phyloP scores from a whole-genome alignment of 1,140 invertebrate species.

The Danaus plexippus region DNA sequence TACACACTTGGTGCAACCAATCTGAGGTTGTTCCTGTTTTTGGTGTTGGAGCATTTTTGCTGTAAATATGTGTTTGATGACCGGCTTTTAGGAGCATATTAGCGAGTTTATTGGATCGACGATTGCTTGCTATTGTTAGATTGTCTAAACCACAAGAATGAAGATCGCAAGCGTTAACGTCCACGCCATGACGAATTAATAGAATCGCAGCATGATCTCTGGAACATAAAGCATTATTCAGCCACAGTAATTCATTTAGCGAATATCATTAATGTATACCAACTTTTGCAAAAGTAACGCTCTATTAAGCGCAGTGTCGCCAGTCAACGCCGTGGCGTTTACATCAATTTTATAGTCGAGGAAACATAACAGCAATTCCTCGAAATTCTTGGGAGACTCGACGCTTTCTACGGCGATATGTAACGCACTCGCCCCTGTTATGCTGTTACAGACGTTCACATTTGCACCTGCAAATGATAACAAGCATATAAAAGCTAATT shows the following conservation, averaged over 20 bases:
- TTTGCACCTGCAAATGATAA: slow-evolving; percentile 67
- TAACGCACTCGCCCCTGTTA: slow-evolving; percentile 71
- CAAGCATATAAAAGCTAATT: too few species aligned
- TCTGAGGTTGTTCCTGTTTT: slow-evolving; percentile 29
- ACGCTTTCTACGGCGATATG: slow-evolving; percentile 71
- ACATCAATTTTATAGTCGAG: slow-evolving; percentile 59
- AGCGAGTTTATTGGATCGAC: slow-evolving; percentile 40
- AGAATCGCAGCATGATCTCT: slow-evolving; percentile 58
- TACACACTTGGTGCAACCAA: slow-evolving; percentile 41
- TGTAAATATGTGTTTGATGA: slow-evolving; percentile 32
- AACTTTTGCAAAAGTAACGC: slow-evolving; percentile 64
- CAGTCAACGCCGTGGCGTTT: slow-evolving; percentile 54
- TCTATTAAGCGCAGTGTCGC: slow-evolving; percentile 63
- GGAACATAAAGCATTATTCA: slow-evolving; percentile 23
- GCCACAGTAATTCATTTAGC: not conserved
- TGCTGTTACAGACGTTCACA: slow-evolving; percentile 72
- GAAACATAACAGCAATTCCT: slow-evolving; percentile 51
- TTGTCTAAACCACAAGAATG: slow-evolving; percentile 61
- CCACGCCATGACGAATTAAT: slow-evolving; percentile 62
- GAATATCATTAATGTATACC: slow-evolving; percentile 18
- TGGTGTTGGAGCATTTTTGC: slow-evolving; percentile 19
- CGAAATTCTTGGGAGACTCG: slow-evolving; percentile 42
- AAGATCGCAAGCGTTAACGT: slow-evolving; percentile 61
- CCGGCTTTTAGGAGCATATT: slow-evolving; percentile 60
- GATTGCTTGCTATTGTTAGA: slow-evolving; percentile 53